Evolutionary conservation across 92 coral and sea anemone genomes (phyloP).

Genomic region (Paragorgia papillata): DNA sequence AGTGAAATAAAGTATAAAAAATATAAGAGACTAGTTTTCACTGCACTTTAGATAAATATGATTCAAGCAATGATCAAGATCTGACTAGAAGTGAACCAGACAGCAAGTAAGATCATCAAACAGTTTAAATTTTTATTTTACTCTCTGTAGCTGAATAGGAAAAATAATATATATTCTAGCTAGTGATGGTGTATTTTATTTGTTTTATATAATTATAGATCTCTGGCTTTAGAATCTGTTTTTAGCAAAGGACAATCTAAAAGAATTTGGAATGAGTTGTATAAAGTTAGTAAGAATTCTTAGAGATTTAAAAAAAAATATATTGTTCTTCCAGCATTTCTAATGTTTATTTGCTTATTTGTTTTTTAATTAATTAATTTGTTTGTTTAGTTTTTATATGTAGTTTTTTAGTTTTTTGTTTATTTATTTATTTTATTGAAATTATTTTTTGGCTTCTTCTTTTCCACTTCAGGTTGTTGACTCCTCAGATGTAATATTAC

Average conservation of each 20-base stretch:
- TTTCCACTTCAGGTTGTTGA: conserved; percentile 72
- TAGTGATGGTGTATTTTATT: no score
- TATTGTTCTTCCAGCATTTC: no score
- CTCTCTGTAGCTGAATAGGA: background rate
- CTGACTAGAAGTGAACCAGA: conserved; percentile 78
- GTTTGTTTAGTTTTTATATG: background rate
- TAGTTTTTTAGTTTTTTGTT: background rate
- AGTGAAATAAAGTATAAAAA: no score
- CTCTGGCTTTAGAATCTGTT: conserved; percentile 74
- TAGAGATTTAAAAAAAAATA: no score
- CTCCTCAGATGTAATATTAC: conserved; percentile 90
- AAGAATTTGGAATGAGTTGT: conserved; percentile 97
- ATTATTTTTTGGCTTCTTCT: background rate
- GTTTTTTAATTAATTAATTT: no score
- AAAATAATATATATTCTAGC: no score
- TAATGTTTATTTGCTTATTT: no score
- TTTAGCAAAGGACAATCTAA: conserved; percentile 94
- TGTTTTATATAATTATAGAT: conserved; percentile 48
- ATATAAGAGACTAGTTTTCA: no score
- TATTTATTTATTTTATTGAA: background rate
- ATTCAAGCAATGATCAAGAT: conserved; percentile 78
- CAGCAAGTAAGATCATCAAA: conserved; percentile 64
- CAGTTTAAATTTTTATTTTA: background rate
- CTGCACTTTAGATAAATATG: conserved; percentile 75
- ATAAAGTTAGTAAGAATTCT: conserved; percentile 62